Percentiles rank a stretch among this genome's conserved stretches.
phyloP scores from a whole-genome alignment of 2,113 vertebrate species.

The Gambusia holbrooki region DNA sequence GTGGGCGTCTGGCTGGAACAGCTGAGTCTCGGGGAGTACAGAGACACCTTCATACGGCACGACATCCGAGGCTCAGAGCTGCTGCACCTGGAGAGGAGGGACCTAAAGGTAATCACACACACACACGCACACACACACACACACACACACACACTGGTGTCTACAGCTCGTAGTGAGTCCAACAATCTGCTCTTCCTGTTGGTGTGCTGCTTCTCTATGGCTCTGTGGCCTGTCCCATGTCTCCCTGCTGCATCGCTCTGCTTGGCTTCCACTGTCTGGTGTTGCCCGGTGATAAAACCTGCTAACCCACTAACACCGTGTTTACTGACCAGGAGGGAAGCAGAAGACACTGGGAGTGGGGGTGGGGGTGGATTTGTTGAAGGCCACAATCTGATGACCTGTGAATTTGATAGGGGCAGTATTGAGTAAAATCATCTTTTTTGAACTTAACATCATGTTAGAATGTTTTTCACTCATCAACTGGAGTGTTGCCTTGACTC shows the following conservation, averaged over 20 bases:
- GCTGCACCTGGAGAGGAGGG: constrained; percentile 98
- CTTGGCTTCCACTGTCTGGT: constrained; percentile 79
- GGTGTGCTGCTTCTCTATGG: constrained; percentile 30
- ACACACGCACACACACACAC: constrained; percentile 41
- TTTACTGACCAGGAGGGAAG: constrained; percentile 34
- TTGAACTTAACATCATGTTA: too few species aligned
- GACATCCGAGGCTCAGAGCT: constrained; percentile 99
- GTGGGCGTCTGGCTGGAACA: constrained; percentile 99
- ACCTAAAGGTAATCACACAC: constrained; percentile 94
- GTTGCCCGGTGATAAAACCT: constrained; percentile 39
- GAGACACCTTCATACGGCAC: constrained; percentile 97
- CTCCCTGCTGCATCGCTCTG: constrained; percentile 75
- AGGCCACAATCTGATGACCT: too few species aligned
- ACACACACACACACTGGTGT: constrained; percentile 6
- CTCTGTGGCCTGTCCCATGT: constrained; percentile 46
- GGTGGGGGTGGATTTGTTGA: too few species aligned
- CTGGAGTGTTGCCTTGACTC: too few species aligned
- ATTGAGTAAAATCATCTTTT: too few species aligned
- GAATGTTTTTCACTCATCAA: too few species aligned
- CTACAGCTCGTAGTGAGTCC: constrained; percentile 27
- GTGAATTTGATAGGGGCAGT: too few species aligned
- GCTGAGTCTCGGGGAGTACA: constrained; percentile 99
- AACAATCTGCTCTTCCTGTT: constrained; percentile 73
- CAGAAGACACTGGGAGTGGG: not conserved
- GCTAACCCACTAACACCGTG: constrained; percentile 70